Conservation (phyloP, 2,888 invertebrate species). For the Criorhina ranunculi region DNA sequence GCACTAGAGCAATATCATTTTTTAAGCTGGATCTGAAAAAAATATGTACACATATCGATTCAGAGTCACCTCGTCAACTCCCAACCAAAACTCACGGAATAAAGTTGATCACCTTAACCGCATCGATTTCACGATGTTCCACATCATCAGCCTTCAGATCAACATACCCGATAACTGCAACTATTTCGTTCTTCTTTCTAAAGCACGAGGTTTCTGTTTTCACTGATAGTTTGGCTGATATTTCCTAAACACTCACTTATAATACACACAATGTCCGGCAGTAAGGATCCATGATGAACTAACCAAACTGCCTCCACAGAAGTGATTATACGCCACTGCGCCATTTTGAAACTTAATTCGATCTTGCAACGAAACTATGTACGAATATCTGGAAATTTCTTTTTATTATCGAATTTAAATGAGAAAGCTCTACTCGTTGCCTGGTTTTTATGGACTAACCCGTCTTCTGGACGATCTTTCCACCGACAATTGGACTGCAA, state of each 20-base stretch:
- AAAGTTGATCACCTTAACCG: constrained; percentile 80
- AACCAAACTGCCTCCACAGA: constrained; percentile 83
- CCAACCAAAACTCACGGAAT: constrained; percentile 80
- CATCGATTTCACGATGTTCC: constrained; percentile 78
- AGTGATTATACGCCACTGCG: constrained; percentile 79
- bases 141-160: constrained; percentile 78
- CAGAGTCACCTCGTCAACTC: neutral
- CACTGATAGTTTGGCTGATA: neutral
- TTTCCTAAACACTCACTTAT: constrained; percentile 79
- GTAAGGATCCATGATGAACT: constrained; percentile 82
- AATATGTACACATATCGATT: constrained; percentile 13
- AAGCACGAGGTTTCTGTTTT: constrained; percentile 28
- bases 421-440: neutral
- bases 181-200: constrained; percentile 79
- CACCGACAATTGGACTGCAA: constrained; percentile 81
- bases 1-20: constrained; percentile 82
- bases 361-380: constrained; percentile 83
- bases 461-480: constrained; percentile 78
- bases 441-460: constrained; percentile 56
- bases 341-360: constrained; percentile 36
- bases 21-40: constrained; percentile 80
- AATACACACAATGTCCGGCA: constrained; percentile 83
- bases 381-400: constrained; percentile 80
- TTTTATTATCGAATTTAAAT: constrained; percentile 36
- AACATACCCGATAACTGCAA: constrained; percentile 80